Base-by-base conservation (phyloP, 2,888 invertebrate species). In the Maniola hyperantus region DNA sequence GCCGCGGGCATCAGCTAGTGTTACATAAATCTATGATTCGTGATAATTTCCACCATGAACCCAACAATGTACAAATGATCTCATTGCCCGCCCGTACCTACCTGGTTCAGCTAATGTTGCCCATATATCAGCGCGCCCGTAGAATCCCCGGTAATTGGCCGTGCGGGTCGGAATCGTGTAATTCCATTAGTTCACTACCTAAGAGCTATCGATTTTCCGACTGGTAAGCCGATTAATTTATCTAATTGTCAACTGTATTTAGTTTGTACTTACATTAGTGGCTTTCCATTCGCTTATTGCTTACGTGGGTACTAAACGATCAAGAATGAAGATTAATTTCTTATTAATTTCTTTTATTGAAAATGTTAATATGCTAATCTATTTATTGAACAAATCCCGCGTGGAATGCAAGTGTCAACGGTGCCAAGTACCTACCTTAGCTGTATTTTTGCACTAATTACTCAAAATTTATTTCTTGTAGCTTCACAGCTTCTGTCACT, bases 91-190 rank as follows among this genome's bases (percentile, higher is more conserved):
- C 44, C 33, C 20, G 54, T 44, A 66, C 61, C 60, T 57, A 57
- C 57, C 57, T 57, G 57, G 39, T 39, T 39, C 39, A 64, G 66
- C 48, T 70, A 72, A 69, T 72, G 70, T 46, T 58, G 57, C 64
- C 64, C 67, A 70, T 71, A 70, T 72, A 68, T 68, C 62, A 65
- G 67, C 50, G 39, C 59, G 62, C 69, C 69, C 60, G 69, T 61
- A 66, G 69, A 63, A 71, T 64, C 73, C 74, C 71, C 72, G 69
- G 78, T 74, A 74, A 69, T 71, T 71, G 68, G 70, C 66, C 64
- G 64, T 59, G 68, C 70, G 68, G 68, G 39, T 59, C 61, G 64
- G 68, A 70, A 66, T 68, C 66, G 68, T 70, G 68, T 70, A 70
- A 70, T 70, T 70, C 70, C 64, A 70, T 70, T 70, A 69, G 69